Evolutionary conservation across 2,797 vertebrate species (phyloP), one percentile per base, ranked within the genome.

Genomic region (Sebastes baramenuke): DNA sequence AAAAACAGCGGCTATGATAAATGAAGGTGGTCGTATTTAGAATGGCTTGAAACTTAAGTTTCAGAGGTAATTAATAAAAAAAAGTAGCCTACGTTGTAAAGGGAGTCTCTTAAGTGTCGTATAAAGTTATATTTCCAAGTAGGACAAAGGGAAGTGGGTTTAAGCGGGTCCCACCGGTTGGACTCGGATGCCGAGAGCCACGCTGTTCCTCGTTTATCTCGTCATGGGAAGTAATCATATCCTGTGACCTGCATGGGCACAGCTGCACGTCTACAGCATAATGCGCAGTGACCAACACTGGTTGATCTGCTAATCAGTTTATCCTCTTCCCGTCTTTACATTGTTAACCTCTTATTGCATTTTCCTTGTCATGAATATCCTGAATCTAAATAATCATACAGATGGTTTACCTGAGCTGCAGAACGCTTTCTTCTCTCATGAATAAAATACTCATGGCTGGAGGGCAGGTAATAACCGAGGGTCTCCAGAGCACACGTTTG

Each of bases 11-110:
- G 32, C 32, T 85, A 78, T 92, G 90, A 94, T 91, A 87, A 91
- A 93, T 92, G 70, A 88, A 85, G 24, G n/a, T 67, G 66, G 54
- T 87, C 76, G 61, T 81, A 91, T 93, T 94, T 93, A 88, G 84
- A 92, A 84, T 86, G 60, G 67, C 81, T 83, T 56, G 75, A 90
- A 93, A 89, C 81, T 78, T 87, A 83, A 82, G 72, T 87, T 86
- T 83, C 86, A 82, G 77, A 77, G 80, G 90, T 93, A 93, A 94
- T 95, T 94, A 94, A 95, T 92, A 87, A 91, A 92, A 85, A 87
- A 85, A 88, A 82, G 75, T 81, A 85, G 59, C 87, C 81, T 76
- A 52, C 86, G 88, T 91, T 81, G 77, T 86, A 75, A 82, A 89
- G 84, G 82, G 84, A 87, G 88, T 88, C 90, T 93, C 92, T 88